Evolutionary conservation across 2,113 vertebrate genomes (phyloP), one percentile per base, ranked within the genome.

Genomic region (Cryptoleucopteryx plumbea): DNA sequence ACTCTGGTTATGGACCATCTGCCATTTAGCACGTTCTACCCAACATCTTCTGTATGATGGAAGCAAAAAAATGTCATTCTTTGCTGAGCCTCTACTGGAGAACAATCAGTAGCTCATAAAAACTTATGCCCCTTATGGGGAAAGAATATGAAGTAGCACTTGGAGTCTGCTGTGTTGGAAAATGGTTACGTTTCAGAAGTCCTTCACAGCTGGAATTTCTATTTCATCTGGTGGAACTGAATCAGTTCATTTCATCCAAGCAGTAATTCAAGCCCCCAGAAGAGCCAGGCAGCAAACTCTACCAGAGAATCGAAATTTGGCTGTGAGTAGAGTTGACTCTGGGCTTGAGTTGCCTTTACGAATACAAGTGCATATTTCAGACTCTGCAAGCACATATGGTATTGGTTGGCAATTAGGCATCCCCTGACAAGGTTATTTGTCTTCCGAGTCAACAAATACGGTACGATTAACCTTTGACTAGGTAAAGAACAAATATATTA

Each of bases 381-480:
- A 63, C 36, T 20, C 87, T 72, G 79, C 65, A 86, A 93, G 88
- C 36, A 74, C 87, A 90, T 82, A 84, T 80, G 66, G 89, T 13
- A 72, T 82, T 63, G 63, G 86, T 27, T 94, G 95, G 81, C 84
- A 89, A 88, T 82, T 77, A 82, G 42, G n/a, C 55, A 93, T 52
- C 29, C 31, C 31, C 62, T 88, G 89, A 88, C 80, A 66, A 77
- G 59, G 63, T 50, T 74, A 48, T 92, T 72, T 88, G 43, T 94
- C 92, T 74, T 91, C 55, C 87, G 26, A 91, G 59, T 74, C 86
- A 68, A 70, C 58, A 92, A 85, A 87, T 58, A 21, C 29, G 50
- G 21, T 17, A 34, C 10, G 15, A 58, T 29, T 58, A 58, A 90
- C 43, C 56, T 88, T 67, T 61, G 43, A 14, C 36, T 52, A 63